Evolutionary conservation across 2,113 vertebrate species (phyloP), one percentile per base, ranked within the genome.

Genomic region (Camarhynchus parvulus): DNA sequence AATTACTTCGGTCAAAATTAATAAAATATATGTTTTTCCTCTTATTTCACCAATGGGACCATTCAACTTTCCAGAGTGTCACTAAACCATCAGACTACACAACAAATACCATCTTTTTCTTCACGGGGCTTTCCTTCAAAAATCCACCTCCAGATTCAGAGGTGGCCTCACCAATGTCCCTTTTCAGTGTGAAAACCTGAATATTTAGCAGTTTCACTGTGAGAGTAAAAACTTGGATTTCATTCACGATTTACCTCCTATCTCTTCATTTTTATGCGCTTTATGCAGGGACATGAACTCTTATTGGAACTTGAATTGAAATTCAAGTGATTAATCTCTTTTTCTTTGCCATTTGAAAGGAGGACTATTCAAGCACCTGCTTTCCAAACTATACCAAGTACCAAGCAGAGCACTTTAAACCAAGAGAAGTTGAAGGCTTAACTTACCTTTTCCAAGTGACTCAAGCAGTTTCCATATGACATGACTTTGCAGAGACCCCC

Each of bases 181-280:
- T 89, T 90, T 77, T 47, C 30, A 59, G 3, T 72, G 63, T 55
- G n/a, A 87, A 90, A 92, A 80, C 5, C 30, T 72, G 64, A 81
- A 92, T 81, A 83, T 83, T 88, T 74, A 92, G 56, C 68, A 89
- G 56, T 37, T 93, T 89, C n/a, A 25, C 33, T 44, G 27, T 61
- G 52, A 78, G 64, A 78, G 78, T 11, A 90, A 92, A 86, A 82
- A 74, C 18, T 10, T 81, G 83, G 64, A 81, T 79, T 90, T 92
- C 25, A 28, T 61, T 86, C 83, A 86, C 42, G 39, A 55, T 69
- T 91, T 83, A 30, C 21, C 18, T 92, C 46, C 55, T 86, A 46
- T 23, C 8, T 94, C 73, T 89, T 93, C 72, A 89, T 92, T 83
- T 88, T 80, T 35, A 88, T 88, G 64, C 49, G 63, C 90, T 92